Evolutionary conservation across 2,113 vertebrate genomes (phyloP).

Genomic region (Colossoma macropomum): DNA sequence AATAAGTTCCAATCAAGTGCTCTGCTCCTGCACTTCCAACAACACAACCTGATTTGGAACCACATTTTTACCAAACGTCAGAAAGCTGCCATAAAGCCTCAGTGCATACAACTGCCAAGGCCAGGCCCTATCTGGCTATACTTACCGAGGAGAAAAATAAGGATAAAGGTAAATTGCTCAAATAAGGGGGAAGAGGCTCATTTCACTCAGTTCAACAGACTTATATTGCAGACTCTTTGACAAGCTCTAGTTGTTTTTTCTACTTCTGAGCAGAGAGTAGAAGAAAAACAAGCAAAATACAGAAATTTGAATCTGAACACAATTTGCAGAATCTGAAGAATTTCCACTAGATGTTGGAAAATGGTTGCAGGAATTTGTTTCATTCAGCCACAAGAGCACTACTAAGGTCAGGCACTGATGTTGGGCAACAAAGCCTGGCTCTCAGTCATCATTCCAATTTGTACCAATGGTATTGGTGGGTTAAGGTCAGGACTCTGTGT

Average conservation of each 20-base stretch:
- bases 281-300: neutral
- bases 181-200: constrained; percentile 5
- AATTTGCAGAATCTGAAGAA: neutral
- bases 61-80: constrained; percentile 65
- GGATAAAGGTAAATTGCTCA: constrained; percentile 37
- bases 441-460: too few relatives aligned
- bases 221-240: neutral
- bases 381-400: neutral
- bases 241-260: neutral
- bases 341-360: neutral
- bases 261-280: neutral
- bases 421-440: too few relatives aligned
- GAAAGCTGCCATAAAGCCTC: constrained; percentile 59
- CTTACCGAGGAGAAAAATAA: constrained; percentile 52
- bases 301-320: neutral
- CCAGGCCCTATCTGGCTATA: constrained; percentile 61
- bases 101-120: constrained; percentile 54
- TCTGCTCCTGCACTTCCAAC: constrained; percentile 63
- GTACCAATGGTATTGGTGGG: too few relatives aligned
- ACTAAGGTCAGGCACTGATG: neutral
- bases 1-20: constrained; percentile 71
- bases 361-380: neutral
- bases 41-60: constrained; percentile 67
- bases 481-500: too few relatives aligned
- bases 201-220: neutral